A percentile compares a stretch with the other conserved stretches of the same genome.
phyloP scores from a whole-genome alignment of 2,113 vertebrate genomes.

The Ovis canadensis region DNA sequence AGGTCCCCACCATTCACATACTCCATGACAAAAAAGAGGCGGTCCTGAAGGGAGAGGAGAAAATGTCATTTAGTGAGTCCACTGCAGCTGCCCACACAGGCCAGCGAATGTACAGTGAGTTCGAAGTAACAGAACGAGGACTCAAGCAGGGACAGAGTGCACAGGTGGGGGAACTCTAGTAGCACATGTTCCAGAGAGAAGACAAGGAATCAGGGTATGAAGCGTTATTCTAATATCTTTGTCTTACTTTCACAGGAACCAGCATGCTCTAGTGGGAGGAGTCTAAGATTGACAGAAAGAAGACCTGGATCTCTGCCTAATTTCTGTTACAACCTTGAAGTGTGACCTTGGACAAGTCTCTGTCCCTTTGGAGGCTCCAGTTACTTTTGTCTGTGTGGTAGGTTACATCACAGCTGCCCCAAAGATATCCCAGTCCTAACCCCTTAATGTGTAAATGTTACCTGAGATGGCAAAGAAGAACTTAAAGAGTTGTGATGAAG shows the following conservation, averaged over 20 bases:
- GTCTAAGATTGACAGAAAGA: neutral
- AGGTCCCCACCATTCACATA: slow-evolving; percentile 99
- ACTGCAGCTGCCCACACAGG: neutral
- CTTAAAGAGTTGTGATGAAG: neutral
- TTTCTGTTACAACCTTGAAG: neutral
- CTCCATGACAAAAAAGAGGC: slow-evolving; percentile 99
- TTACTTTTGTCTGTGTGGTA: neutral
- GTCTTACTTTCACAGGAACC: neutral
- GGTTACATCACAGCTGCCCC: neutral
- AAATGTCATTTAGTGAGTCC: slow-evolving; percentile 53
- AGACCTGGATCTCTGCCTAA: neutral
- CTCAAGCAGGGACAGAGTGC: neutral
- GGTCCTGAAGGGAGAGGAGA: slow-evolving; percentile 87
- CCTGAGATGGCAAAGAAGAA: neutral
- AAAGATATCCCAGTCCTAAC: neutral
- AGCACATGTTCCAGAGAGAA: neutral
- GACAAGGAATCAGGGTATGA: neutral
- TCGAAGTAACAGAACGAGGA: accelerated
- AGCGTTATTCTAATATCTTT: neutral
- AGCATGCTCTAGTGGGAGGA: neutral
- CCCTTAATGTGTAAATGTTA: neutral
- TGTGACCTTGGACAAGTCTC: neutral
- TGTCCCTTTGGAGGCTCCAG: neutral
- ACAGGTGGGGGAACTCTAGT: neutral
- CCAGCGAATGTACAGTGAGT: neutral